Conservation (phyloP, 2,113 vertebrate species). For the Psilopogon haemacephalus region DNA sequence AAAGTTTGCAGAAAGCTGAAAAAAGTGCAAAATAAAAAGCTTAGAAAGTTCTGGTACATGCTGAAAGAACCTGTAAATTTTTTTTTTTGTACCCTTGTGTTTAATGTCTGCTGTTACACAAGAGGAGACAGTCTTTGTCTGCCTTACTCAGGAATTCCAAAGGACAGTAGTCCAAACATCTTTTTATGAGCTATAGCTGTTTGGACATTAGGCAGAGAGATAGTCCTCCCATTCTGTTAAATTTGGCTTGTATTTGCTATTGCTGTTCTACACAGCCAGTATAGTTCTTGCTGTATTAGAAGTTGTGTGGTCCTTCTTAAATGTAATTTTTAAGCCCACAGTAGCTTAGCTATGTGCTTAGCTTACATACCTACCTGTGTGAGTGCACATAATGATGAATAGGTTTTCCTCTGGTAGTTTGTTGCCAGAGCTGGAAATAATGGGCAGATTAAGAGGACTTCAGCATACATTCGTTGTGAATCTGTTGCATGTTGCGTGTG, state of each 20-base stretch:
- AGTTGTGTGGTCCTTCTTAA: background rate
- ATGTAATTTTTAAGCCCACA: background rate
- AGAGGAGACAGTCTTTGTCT: background rate
- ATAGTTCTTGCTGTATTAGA: background rate
- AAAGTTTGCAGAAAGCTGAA: background rate
- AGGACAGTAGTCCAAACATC: background rate
- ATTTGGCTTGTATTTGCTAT: background rate
- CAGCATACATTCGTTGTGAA: rapidly evolving
- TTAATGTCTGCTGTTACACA: background rate
- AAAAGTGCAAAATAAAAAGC: background rate
- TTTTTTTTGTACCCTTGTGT: background rate
- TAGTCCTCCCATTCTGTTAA: background rate
- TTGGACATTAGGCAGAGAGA: background rate
- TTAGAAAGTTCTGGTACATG: background rate
- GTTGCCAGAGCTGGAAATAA: background rate
- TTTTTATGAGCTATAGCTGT: background rate
- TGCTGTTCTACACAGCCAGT: background rate
- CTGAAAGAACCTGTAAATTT: background rate
- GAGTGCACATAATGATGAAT: rapidly evolving
- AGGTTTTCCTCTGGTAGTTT: background rate
- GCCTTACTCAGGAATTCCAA: background rate
- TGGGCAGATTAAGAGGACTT: background rate
- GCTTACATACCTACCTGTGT: background rate
- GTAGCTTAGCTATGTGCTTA: background rate
- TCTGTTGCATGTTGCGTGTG: background rate